Percentiles rank a stretch among this genome's conserved stretches.
phyloP scores from a whole-genome alignment of 2,797 vertebrate genomes.

The Prionace glauca region DNA sequence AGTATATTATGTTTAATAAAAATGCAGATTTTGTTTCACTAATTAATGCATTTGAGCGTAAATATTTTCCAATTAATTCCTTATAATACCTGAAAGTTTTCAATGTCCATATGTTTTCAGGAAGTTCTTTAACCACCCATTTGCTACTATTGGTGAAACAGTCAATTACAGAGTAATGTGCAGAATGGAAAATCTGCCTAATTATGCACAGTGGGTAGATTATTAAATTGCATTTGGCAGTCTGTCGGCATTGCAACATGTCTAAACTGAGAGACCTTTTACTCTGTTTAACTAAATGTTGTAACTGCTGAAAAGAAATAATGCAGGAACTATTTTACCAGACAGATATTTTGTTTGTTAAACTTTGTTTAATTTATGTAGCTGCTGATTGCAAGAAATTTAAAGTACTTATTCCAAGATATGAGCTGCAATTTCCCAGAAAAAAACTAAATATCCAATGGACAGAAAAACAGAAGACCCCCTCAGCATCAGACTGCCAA shows the following conservation, averaged over 20 bases:
- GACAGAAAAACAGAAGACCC: too few species aligned
- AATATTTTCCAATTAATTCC: not conserved
- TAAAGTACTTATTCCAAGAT: not conserved
- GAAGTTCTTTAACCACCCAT: not conserved
- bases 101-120: not conserved
- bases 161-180: not conserved
- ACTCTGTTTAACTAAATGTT: not conserved
- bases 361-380: not conserved
- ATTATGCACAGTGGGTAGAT: not conserved
- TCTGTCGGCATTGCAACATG: not conserved
- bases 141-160: not conserved
- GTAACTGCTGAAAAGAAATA: not conserved
- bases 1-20: not conserved
- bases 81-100: not conserved
- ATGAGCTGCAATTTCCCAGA: too few species aligned
- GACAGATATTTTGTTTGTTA: not conserved
- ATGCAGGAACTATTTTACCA: not conserved
- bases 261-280: not conserved
- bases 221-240: not conserved
- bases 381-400: not conserved
- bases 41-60: not conserved
- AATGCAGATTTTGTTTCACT: not conserved
- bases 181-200: not conserved
- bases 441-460: too few species aligned
- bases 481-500: too few species aligned